Evolutionary conservation across 2,888 invertebrate genomes (phyloP).

Genomic region (Agrochola lychnidis): DNA sequence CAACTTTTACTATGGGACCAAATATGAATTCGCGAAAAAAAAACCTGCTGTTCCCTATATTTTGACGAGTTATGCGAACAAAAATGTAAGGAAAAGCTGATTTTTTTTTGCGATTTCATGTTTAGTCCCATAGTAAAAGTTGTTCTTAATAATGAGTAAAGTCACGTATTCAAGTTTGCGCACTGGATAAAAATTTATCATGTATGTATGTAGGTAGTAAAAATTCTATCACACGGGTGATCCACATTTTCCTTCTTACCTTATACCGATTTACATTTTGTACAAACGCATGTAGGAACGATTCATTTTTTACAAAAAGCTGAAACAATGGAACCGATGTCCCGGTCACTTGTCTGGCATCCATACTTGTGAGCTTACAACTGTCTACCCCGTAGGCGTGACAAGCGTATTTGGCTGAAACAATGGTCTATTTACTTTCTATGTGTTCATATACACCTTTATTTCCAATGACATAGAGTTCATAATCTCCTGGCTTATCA

Average conservation of each 20-base stretch:
- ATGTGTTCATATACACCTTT: not conserved
- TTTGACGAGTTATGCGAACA: too few relatives aligned
- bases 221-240: slow-evolving; percentile 3
- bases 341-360: slow-evolving; percentile 70
- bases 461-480: not conserved
- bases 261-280: slow-evolving; percentile 45
- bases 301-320: slow-evolving; percentile 64
- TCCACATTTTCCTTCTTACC: slow-evolving; percentile 29
- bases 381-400: slow-evolving; percentile 70
- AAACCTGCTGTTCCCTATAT: too few relatives aligned
- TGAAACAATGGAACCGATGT: slow-evolving; percentile 77
- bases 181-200: too few relatives aligned
- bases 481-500: slow-evolving; percentile 14
- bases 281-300: slow-evolving; percentile 22
- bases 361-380: slow-evolving; percentile 67
- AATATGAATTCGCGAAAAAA: too few relatives aligned
- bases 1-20: too few relatives aligned
- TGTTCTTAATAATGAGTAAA: too few relatives aligned
- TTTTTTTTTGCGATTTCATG: too few relatives aligned
- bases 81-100: too few relatives aligned
- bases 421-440: slow-evolving; percentile 38
- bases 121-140: too few relatives aligned
- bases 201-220: not conserved
- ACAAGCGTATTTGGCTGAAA: slow-evolving; percentile 48
- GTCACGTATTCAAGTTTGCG: too few relatives aligned